These are phyloP conservation scores for Phoxinus phoxinus DNA, from an alignment of 2,113 vertebrate species.

Conservation along the genomic window DNA sequence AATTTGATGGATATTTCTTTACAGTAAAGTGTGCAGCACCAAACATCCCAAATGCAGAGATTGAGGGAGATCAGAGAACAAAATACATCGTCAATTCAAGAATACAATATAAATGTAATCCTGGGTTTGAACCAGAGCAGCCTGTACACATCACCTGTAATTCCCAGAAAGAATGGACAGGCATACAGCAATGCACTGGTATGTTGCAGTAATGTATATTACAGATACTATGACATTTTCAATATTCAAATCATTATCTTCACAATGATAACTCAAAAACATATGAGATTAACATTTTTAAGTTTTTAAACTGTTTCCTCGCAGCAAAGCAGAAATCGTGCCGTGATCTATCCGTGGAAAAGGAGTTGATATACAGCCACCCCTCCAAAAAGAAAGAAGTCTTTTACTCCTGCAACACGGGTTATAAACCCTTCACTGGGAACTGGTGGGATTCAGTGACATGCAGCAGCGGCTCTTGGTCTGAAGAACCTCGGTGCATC, in stretches of 20 bases:
- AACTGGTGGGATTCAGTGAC: slow-evolving; percentile 11
- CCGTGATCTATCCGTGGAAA: accelerated
- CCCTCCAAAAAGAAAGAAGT: neutral
- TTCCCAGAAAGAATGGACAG: no score
- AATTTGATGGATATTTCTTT: no score
- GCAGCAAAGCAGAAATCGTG: neutral
- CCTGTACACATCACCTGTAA: no score
- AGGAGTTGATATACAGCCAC: neutral
- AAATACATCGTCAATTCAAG: no score
- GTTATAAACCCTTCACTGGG: neutral
- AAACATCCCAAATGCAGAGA: no score
- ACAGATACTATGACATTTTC: neutral
- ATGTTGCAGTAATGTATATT: no score
- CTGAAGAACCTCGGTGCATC: neutral
- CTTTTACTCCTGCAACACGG: neutral
- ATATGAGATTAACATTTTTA: neutral
- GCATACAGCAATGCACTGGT: no score
- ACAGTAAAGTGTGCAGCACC: no score
- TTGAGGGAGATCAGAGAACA: no score
- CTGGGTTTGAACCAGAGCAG: no score
- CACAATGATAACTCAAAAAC: neutral
- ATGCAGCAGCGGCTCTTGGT: neutral
- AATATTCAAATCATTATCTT: neutral
- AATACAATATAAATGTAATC: no score
- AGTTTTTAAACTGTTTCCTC: neutral